phyloP scores from a whole-genome alignment of 1,140 invertebrate genomes.

The Atopsyche davidsoni region DNA sequence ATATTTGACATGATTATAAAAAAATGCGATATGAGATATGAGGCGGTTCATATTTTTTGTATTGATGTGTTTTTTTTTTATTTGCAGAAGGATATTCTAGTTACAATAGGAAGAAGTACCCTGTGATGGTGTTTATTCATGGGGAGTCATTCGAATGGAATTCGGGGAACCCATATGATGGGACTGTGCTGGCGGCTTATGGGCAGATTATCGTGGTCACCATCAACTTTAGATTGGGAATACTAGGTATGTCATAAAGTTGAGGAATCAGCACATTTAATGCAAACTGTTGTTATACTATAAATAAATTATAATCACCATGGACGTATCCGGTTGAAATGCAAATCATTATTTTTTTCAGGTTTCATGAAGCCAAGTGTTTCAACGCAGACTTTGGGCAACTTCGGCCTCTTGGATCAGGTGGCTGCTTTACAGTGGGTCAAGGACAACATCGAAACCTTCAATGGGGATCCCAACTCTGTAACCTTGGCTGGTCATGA shows the following conservation, averaged over 20 bases:
- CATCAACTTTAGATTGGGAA: slow-evolving; percentile 86
- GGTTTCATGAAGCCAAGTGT: slow-evolving; percentile 75
- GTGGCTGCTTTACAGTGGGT: slow-evolving; percentile 84
- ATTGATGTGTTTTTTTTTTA: slow-evolving; percentile 21
- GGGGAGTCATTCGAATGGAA: slow-evolving; percentile 91
- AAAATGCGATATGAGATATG: too few relatives aligned
- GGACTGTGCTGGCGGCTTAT: slow-evolving; percentile 78
- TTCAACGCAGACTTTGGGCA: slow-evolving; percentile 63
- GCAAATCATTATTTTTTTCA: slow-evolving; percentile 38
- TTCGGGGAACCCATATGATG: slow-evolving; percentile 88
- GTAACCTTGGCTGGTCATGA: slow-evolving; percentile 92
- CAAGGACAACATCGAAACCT: slow-evolving; percentile 73
- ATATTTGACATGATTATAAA: not conserved
- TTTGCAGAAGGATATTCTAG: slow-evolving; percentile 48
- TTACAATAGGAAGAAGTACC: slow-evolving; percentile 49
- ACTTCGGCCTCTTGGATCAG: slow-evolving; percentile 87
- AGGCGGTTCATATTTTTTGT: not conserved
- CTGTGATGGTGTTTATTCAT: slow-evolving; percentile 86
- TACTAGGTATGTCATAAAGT: slow-evolving; percentile 64
- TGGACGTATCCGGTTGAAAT: not conserved
- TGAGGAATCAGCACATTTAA: too few relatives aligned
- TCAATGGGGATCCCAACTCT: slow-evolving; percentile 75
- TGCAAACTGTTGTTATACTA: not conserved
- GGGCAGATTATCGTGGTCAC: slow-evolving; percentile 89
- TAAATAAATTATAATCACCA: not conserved